Evolutionary conservation across 1,140 invertebrate species (phyloP).

Genomic region (Orchesella cincta): DNA sequence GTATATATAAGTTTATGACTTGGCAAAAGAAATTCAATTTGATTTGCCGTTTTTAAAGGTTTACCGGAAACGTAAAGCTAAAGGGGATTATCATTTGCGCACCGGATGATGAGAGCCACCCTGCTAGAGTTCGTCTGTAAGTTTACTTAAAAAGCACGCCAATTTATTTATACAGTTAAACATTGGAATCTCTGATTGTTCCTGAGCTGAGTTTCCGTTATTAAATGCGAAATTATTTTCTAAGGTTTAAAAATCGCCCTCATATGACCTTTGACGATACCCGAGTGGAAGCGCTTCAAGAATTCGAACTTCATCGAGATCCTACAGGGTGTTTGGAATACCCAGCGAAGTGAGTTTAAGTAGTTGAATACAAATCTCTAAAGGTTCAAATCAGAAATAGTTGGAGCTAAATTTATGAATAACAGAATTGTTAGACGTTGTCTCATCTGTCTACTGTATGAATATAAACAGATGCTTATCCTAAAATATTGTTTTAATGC

Average conservation of each 20-base stretch:
- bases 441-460: too few relatives aligned
- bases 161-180: neutral
- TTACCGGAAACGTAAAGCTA: conserved; percentile 90
- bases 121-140: conserved; percentile 83
- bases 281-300: conserved; percentile 73
- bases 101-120: conserved; percentile 79
- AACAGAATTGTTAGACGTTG: too few relatives aligned
- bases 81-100: conserved; percentile 90
- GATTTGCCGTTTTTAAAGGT: conserved; percentile 60
- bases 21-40: too few relatives aligned
- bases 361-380: neutral
- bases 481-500: conserved; percentile 20
- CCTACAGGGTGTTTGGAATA: conserved; percentile 80
- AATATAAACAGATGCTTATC: too few relatives aligned
- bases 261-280: conserved; percentile 93
- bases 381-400: too few relatives aligned
- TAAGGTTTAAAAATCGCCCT: conserved; percentile 86
- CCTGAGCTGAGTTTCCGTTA: conserved; percentile 1
- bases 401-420: too few relatives aligned
- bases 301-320: conserved; percentile 85
- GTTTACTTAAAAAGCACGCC: too few relatives aligned
- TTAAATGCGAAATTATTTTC: conserved; percentile 5
- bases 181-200: neutral
- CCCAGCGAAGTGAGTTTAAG: conserved; percentile 77
- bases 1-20: conserved; percentile 11